Conservation (phyloP, 2,797 vertebrate genomes). For the Scyliorhinus canicula region DNA sequence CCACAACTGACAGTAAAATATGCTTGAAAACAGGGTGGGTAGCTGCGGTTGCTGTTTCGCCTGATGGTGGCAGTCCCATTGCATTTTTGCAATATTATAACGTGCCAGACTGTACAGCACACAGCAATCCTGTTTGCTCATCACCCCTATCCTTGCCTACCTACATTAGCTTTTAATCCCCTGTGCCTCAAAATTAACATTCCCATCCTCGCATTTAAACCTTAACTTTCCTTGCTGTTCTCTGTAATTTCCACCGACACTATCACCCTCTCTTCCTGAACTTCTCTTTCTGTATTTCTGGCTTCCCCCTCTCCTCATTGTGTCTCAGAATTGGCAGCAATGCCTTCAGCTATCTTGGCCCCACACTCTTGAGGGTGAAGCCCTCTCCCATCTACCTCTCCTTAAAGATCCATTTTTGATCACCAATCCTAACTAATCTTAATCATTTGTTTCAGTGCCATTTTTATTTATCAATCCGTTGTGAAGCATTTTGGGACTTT, state of each 20-base stretch:
- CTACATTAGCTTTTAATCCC: background rate
- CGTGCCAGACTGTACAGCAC: too few species aligned
- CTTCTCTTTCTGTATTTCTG: too few species aligned
- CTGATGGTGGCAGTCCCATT: too few species aligned
- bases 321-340: too few species aligned
- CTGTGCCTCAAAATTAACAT: background rate
- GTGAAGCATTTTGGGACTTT: background rate
- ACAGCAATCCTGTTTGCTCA: background rate
- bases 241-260: too few species aligned
- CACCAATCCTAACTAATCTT: background rate
- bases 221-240: background rate
- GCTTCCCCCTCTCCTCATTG: too few species aligned
- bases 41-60: too few species aligned
- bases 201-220: background rate
- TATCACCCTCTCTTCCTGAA: background rate
- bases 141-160: background rate
- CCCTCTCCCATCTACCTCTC: background rate
- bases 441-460: background rate
- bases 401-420: background rate
- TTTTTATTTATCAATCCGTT: background rate
- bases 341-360: too few species aligned
- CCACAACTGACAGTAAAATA: too few species aligned
- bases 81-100: too few species aligned
- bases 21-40: too few species aligned
- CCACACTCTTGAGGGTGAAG: too few species aligned